Percentiles rank a stretch among this genome's conserved stretches.
phyloP scores from a whole-genome alignment of 2,888 invertebrate genomes.

The Dasypolia templi region DNA sequence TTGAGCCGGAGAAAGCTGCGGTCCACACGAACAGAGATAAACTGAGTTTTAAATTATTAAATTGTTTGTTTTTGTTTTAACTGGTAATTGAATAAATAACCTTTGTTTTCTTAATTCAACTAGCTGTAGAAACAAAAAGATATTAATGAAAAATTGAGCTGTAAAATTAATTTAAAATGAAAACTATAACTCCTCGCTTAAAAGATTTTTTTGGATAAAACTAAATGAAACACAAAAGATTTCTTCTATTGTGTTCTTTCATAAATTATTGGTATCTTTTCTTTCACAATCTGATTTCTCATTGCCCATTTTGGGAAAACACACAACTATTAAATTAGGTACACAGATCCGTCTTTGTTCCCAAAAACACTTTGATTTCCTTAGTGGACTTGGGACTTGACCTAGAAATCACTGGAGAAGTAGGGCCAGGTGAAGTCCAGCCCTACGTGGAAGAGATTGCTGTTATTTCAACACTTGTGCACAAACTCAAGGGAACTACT shows the following conservation, averaged over 20 bases:
- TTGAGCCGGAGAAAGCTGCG: neutral
- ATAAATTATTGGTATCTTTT: no score
- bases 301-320: no score
- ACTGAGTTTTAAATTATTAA: neutral
- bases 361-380: neutral
- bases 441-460: conserved; percentile 31
- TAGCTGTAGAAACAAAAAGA: neutral
- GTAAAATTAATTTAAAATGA: neutral
- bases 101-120: neutral
- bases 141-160: neutral
- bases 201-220: no score
- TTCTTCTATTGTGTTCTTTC: no score
- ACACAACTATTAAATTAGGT: no score
- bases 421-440: conserved; percentile 26
- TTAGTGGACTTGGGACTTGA: neutral
- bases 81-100: neutral
- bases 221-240: no score
- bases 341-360: neutral
- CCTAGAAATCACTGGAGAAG: neutral
- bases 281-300: no score
- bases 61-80: neutral
- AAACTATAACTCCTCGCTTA: no score
- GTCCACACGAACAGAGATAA: neutral
- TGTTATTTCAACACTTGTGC: conserved; percentile 21
- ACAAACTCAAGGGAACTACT: conserved; percentile 15